Conservation (phyloP, 2,888 invertebrate species). For the Sycophila texana region DNA sequence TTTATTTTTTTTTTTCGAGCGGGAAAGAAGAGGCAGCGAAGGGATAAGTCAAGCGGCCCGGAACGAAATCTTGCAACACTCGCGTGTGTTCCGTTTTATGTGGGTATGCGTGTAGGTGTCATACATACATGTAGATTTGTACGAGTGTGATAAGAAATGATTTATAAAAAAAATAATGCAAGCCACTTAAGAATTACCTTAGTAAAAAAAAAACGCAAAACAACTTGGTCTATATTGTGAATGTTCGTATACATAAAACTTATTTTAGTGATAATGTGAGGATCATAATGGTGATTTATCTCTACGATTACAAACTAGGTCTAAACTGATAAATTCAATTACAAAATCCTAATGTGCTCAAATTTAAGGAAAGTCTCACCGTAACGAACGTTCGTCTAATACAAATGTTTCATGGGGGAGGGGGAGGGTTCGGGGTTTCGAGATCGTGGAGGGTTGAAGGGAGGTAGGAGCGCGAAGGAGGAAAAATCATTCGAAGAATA, state of each 20-base stretch:
- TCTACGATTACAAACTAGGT: slow-evolving; percentile 58
- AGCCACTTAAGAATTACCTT: slow-evolving; percentile 18
- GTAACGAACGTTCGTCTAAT: slow-evolving; percentile 57
- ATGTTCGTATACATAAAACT: slow-evolving; percentile 56
- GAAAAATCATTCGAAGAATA: too few relatives aligned
- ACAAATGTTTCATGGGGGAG: slow-evolving; percentile 50
- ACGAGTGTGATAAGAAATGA: slow-evolving; percentile 56
- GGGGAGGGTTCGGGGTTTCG: slow-evolving; percentile 16
- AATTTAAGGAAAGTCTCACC: slow-evolving; percentile 66
- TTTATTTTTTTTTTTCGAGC: slow-evolving; percentile 33
- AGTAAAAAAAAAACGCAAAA: slow-evolving; percentile 32
- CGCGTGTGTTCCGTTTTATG: slow-evolving; percentile 59
- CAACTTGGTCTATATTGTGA: slow-evolving; percentile 55
- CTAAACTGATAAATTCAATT: slow-evolving; percentile 68
- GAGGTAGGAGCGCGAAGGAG: not conserved
- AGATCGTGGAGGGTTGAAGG: slow-evolving; percentile 47
- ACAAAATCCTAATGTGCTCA: slow-evolving; percentile 72
- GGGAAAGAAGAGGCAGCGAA: slow-evolving; percentile 4
- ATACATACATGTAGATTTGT: slow-evolving; percentile 57
- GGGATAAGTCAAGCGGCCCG: not conserved
- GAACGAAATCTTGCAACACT: slow-evolving; percentile 9
- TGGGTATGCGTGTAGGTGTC: slow-evolving; percentile 51
- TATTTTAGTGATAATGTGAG: slow-evolving; percentile 63
- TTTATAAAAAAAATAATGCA: slow-evolving; percentile 22
- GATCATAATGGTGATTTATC: slow-evolving; percentile 34